Base-by-base conservation (phyloP, 2,113 vertebrate species). In the Puntigrus tetrazona region DNA sequence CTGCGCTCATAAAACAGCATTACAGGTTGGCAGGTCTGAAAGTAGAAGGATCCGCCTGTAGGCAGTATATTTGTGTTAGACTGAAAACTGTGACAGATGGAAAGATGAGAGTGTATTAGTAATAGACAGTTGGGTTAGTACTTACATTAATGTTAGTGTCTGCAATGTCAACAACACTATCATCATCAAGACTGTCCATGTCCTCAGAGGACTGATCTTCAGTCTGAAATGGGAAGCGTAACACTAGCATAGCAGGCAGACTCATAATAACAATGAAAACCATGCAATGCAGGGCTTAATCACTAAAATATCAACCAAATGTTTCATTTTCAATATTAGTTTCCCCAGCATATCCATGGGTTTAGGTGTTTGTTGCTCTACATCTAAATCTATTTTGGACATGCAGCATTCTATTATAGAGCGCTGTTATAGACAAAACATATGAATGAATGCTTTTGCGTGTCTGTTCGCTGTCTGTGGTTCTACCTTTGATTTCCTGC, bases 401-500 rank as follows among this genome's bases (percentile, higher is more conserved):
- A 73, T 25, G 69, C 22, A 72, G 36, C 38, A 43, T 43, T 43
- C 11, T 18, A 38, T 55, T 84, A 83, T 75, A 84, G 81, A 84
- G 2, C 50, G 72, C 34, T 83, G 13, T 65, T 5, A 45, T 1
- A 65, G 14, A 36, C 57, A 67, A 34, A 13, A 50, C 11, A 34
- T 36, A 13, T 29, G 29, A 67, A 65, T 31, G 45, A 34, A 59
- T 9, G 2, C 7, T 16, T 20, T n/a, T n/a, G n/a, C n/a, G 1
- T 59, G 34, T 61, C 2, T 73, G 47, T 43, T 2, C 7, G 7
- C 36, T 45, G 29, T 5, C 22, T 65, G 5, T 57, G n/a, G 5
- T 14, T 87, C 93, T 95, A 98, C 97, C 95, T 98, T 96, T 61
- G 85, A 94, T 92, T 90, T 96, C 78, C 94, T 94, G 89, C 92